Base-by-base conservation (phyloP, 2,797 vertebrate genomes). In the Karalla daura region DNA sequence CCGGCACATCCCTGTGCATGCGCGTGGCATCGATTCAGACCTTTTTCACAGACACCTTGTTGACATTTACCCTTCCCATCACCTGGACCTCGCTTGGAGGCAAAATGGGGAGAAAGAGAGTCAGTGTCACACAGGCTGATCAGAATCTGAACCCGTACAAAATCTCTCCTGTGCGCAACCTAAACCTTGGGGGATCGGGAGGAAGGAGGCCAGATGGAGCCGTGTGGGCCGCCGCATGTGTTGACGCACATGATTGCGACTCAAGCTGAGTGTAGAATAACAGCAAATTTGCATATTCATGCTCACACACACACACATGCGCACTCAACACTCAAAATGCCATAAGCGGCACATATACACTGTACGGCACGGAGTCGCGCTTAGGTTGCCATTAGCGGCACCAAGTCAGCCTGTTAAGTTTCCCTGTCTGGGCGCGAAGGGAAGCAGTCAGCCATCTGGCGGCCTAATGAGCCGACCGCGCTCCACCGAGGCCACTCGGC, bases 121-220 rank as follows among this genome's bases (percentile, higher is more conserved):
- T 20, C 1, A 41, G 11, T 40, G 24, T 40, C 17, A 43, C 46
- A 40, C 13, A 17, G 4, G 1, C 27, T 23, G 10, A 52, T 33
- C 21, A 3, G 0, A 30, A 5, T 7, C 46, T 47, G 24, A 33
- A 51, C 17, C 24, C 14, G n/a, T 27, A 1, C 4, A n/a, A 4
- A 23, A 32, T 54, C 6, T 15, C 18, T 21, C 20, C 18, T 24
- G 6, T 53, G 50, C n/a, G 24, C 23, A 62, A 54, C 51, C 18
- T 27, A 28, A 52, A 28, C 45, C 32, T 23, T 43, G 20, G 18
- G 23, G 36, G 63, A 24, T 33, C 54, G 52, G n/a, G 43, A 67
- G 23, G 47, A 53, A 66, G 67, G 55, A 5, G 71, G 76, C 15
- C 86, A 89, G 87, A 86, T 88, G 87, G 87, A 58, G 51, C 50